Evolutionary conservation across 2,888 invertebrate species (phyloP), one percentile per base, ranked within the genome.

Genomic region (Cosmopolites sordidus): DNA sequence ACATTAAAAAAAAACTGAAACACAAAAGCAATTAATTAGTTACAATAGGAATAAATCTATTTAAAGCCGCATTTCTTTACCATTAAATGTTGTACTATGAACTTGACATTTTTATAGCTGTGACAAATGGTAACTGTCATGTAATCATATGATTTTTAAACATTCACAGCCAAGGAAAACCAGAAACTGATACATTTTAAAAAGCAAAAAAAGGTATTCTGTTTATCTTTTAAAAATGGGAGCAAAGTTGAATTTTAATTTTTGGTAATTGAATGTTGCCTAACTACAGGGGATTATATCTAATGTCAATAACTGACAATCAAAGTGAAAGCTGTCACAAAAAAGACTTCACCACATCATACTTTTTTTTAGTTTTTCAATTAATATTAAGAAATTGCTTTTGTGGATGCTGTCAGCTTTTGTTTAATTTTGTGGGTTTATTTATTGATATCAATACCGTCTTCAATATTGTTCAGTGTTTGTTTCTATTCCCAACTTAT

Each of bases 261-360:
- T 22, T 22, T 8, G 8, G 8, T 22, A 22, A 22, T 22, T 22
- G 8, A 5, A 5, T 5, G 22, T 22, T 22, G 22, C 22, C 22
- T 22, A 22, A 3, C 3, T 8, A 8, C 8, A 8, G 22, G 22
- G 22, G 8, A 5, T 22, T 22, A n/a, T n/a, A n/a, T 22, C 8
- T 22, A 5, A 22, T 22, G 22, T 22, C 22, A 33, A 33, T 33
- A 12, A 9, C 4, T 33, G 33, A 33, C 33, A 33, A 12, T n/a
- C 12, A 12, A 54, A 49, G 54, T 54, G 54, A 54, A 54, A 54
- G 54, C 54, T 53, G 44, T 49, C 44, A 52, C 41, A 40, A 39
- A 45, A n/a, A 53, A 53, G 47, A 48, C 15, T 37, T 47, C 42
- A 18, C 43, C 51, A 48, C 48, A 27, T 39, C 52, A 52, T 18